Conservation (phyloP, 2,888 invertebrate genomes). For the Argyresthia albistria region DNA sequence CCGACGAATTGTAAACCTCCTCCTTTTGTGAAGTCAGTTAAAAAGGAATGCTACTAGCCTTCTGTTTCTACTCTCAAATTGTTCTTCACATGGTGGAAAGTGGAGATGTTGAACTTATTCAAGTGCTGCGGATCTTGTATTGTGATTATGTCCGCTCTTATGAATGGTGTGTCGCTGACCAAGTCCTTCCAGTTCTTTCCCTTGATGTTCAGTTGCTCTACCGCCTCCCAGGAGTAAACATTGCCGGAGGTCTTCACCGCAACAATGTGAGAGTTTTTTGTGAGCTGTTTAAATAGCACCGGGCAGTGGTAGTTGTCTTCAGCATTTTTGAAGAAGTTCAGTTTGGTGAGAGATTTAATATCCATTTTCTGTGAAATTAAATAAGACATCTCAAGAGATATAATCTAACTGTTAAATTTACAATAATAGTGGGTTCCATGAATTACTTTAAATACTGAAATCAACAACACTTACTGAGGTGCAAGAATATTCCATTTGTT, state of each 20-base stretch:
- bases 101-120: slow-evolving; percentile 94
- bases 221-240: slow-evolving; percentile 95
- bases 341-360: slow-evolving; percentile 84
- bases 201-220: slow-evolving; percentile 96
- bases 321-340: slow-evolving; percentile 90
- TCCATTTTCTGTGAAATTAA: slow-evolving; percentile 78
- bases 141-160: slow-evolving; percentile 90
- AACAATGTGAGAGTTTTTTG: slow-evolving; percentile 94
- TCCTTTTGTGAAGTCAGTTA: neutral
- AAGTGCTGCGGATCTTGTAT: slow-evolving; percentile 93
- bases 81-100: slow-evolving; percentile 94
- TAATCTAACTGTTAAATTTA: neutral
- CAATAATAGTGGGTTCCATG: too few relatives aligned
- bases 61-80: slow-evolving; percentile 90
- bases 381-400: neutral
- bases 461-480: too few relatives aligned
- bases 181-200: slow-evolving; percentile 95
- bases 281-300: slow-evolving; percentile 92
- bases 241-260: slow-evolving; percentile 93
- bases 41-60: slow-evolving; percentile 50
- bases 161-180: slow-evolving; percentile 89
- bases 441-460: too few relatives aligned
- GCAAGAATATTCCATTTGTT: too few relatives aligned
- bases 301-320: slow-evolving; percentile 93
- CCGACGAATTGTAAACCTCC: too few relatives aligned